These are phyloP conservation scores for Crypturellus tataupa DNA, from an alignment of 2,797 vertebrate species.

Conservation along the genomic window DNA sequence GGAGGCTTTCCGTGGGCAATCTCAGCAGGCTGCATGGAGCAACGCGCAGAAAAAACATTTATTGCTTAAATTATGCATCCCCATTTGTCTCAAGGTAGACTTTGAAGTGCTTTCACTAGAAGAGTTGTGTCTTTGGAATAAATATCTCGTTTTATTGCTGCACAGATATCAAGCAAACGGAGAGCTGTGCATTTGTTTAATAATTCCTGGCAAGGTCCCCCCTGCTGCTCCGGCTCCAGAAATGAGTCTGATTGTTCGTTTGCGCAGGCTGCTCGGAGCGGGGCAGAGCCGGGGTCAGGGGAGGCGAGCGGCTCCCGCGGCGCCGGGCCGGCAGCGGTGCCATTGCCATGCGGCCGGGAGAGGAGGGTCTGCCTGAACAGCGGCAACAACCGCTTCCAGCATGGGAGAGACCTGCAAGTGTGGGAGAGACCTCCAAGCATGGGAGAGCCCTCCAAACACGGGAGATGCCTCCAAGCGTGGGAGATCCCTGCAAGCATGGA, in stretches of 20 bases:
- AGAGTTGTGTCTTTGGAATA: not conserved
- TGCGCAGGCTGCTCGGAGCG: not conserved
- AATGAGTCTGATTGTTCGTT: accelerated
- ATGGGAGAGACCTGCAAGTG: too few relatives aligned
- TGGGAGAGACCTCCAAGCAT: too few relatives aligned
- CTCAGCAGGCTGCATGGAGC: not conserved
- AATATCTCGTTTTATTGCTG: not conserved
- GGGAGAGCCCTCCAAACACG: too few relatives aligned
- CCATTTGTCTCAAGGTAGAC: not conserved
- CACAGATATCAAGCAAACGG: not conserved
- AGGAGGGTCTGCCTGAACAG: not conserved
- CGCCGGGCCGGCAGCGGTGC: too few relatives aligned
- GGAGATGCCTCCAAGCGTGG: too few relatives aligned
- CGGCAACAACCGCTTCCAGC: too few relatives aligned
- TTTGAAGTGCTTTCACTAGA: not conserved
- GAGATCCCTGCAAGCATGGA: too few relatives aligned
- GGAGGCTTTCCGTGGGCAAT: not conserved
- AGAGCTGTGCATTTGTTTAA: not conserved
- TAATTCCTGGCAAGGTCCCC: not conserved
- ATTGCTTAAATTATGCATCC: not conserved
- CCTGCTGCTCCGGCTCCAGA: not conserved
- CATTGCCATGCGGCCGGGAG: not conserved
- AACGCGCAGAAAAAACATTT: not conserved
- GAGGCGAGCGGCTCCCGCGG: not conserved
- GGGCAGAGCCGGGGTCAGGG: not conserved